Evolutionary conservation across 2,797 vertebrate genomes (phyloP).

Genomic region (Remorina albescens): DNA sequence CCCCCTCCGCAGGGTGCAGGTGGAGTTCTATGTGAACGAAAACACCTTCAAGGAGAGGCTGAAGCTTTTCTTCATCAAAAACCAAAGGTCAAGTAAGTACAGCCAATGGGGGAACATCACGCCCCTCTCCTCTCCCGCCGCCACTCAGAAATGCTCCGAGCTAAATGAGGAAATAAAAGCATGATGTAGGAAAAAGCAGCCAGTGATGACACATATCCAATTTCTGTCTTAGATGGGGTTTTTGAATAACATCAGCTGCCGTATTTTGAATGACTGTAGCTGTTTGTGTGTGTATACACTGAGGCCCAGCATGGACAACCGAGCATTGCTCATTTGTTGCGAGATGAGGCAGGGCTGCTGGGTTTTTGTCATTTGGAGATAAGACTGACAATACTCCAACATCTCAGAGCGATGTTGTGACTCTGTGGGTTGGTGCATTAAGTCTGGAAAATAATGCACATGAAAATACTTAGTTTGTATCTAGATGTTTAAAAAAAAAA

Average conservation of each 20-base stretch:
- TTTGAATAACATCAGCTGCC: constrained; percentile 44
- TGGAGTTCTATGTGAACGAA: constrained; percentile 91
- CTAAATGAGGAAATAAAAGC: constrained; percentile 40
- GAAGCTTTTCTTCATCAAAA: constrained; percentile 92
- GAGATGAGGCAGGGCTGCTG: constrained; percentile 25
- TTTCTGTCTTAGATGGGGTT: constrained; percentile 51
- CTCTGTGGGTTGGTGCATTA: constrained; percentile 23
- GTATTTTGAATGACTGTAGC: constrained; percentile 21
- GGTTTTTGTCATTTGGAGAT: constrained; percentile 49
- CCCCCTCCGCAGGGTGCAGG: constrained; percentile 84
- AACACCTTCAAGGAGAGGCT: constrained; percentile 91
- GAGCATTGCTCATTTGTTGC: constrained; percentile 27
- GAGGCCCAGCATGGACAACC: not conserved
- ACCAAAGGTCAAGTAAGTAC: constrained; percentile 92
- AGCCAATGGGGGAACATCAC: not conserved
- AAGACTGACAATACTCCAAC: not conserved
- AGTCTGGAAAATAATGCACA: too few relatives aligned
- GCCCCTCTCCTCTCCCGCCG: not conserved
- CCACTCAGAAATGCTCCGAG: not conserved
- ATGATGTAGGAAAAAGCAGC: constrained; percentile 31
- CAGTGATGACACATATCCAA: constrained; percentile 32
- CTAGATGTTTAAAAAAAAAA: not conserved
- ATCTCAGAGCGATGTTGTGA: constrained; percentile 14
- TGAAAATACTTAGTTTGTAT: constrained; percentile 30
- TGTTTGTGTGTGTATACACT: constrained; percentile 3